Conservation (phyloP, 2,888 invertebrate genomes). For the Pimpla rufipes region DNA sequence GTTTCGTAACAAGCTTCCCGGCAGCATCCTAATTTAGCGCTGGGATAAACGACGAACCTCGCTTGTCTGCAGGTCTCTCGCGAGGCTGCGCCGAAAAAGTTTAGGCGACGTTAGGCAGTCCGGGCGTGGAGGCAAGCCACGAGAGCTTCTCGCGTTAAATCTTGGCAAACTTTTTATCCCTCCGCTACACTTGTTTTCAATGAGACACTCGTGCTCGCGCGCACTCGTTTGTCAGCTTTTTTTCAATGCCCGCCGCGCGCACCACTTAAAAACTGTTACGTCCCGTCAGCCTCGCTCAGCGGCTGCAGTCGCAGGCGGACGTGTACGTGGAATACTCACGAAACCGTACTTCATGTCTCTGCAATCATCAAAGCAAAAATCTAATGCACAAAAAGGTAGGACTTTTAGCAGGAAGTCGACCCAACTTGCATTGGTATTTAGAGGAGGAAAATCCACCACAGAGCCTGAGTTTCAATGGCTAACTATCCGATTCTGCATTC, state of each 20-base stretch:
- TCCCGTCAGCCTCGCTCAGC: neutral
- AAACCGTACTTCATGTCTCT: neutral
- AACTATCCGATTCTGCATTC: neutral
- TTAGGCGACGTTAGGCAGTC: too few species aligned
- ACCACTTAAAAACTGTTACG: neutral
- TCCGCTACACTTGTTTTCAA: constrained; percentile 61
- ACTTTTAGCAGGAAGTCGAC: too few species aligned
- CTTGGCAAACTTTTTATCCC: constrained; percentile 69
- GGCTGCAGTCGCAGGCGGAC: neutral
- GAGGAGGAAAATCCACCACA: too few species aligned
- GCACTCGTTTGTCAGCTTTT: constrained; percentile 28
- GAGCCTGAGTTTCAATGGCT: neutral
- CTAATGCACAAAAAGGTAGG: too few species aligned
- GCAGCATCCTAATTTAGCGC: too few species aligned
- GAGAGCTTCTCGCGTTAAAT: constrained; percentile 49
- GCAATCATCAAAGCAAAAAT: too few species aligned
- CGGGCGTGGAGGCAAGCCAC: neutral
- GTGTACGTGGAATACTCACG: neutral
- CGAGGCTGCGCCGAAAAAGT: too few species aligned
- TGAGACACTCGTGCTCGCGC: constrained; percentile 57
- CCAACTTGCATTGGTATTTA: too few species aligned
- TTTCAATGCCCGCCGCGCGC: constrained; percentile 4
- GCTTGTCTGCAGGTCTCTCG: too few species aligned
- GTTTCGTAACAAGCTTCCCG: too few species aligned
- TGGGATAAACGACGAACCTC: too few species aligned